These are phyloP conservation scores for Meles meles DNA, from an alignment of 2,113 vertebrate species.

Conservation along the genomic window DNA sequence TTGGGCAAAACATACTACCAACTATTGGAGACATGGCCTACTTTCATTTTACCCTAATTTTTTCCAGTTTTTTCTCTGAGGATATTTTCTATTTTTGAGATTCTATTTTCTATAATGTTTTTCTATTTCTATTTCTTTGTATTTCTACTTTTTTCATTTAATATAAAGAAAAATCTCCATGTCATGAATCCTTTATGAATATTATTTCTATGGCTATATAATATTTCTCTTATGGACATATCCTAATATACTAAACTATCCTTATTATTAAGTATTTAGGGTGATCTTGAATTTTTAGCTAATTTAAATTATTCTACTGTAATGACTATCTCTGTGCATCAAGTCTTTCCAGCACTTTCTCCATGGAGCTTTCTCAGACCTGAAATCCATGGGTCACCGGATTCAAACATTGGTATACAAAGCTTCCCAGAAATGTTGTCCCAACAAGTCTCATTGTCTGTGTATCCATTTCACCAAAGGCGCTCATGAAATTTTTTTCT, in stretches of 20 bases:
- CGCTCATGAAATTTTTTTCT: not conserved
- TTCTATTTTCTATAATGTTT: not conserved
- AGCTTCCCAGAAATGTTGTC: not conserved
- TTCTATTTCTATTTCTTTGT: not conserved
- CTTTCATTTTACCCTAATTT: not conserved
- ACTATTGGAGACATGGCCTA: not conserved
- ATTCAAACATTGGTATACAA: not conserved
- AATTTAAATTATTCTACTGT: not conserved
- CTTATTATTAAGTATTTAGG: not conserved
- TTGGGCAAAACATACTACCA: not conserved
- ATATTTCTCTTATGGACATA: not conserved
- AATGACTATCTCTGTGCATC: not conserved
- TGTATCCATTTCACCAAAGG: not conserved
- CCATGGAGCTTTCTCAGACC: not conserved
- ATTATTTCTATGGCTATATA: not conserved
- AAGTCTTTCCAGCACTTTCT: not conserved
- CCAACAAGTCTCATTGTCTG: not conserved
- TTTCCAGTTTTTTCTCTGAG: not conserved
- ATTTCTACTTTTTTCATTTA: not conserved
- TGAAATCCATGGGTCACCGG: not conserved
- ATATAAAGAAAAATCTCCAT: not conserved
- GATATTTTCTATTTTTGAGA: not conserved
- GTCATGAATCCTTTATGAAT: not conserved
- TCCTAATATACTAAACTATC: not conserved
- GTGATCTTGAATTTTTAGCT: not conserved